A percentile compares a stretch with the other conserved stretches of the same genome.
These are phyloP conservation scores for Synergus itoensis DNA, from an alignment of 2,888 invertebrate genomes.

Conservation along the genomic window DNA sequence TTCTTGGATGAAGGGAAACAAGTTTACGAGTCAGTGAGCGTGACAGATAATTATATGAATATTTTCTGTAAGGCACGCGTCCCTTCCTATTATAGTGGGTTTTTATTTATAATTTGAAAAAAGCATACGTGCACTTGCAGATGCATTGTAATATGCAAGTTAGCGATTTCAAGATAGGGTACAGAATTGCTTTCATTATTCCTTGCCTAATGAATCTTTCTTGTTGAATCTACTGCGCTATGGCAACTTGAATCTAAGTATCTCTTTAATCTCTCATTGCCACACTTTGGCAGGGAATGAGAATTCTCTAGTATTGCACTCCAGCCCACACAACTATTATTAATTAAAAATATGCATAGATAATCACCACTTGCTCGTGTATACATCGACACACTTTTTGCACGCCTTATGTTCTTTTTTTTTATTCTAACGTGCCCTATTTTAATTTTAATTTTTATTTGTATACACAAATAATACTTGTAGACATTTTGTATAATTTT, in stretches of 20 bases:
- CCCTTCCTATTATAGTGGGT: conserved; percentile 11
- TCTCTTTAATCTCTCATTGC: conserved; percentile 54
- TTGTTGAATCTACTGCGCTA: conserved; percentile 45
- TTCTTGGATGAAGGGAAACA: conserved; percentile 24
- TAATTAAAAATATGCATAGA: conserved; percentile 55
- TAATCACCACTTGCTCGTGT: conserved; percentile 47
- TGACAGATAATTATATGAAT: conserved; percentile 1
- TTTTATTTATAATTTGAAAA: conserved; percentile 35
- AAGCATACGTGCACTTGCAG: conserved; percentile 18
- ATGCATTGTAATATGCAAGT: conserved; percentile 41
- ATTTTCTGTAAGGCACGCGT: conserved; percentile 39
- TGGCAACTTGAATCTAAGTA: conserved; percentile 40
- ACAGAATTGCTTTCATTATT: conserved; percentile 54
- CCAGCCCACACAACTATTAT: conserved; percentile 66
- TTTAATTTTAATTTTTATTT: neutral
- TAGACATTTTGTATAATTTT: conserved; percentile 18
- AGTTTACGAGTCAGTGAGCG: conserved; percentile 15
- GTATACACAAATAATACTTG: neutral
- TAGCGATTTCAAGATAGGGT: conserved; percentile 50
- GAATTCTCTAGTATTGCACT: conserved; percentile 71
- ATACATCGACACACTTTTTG: conserved; percentile 48
- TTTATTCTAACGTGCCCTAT: conserved; percentile 13
- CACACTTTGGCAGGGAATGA: conserved; percentile 62
- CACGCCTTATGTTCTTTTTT: conserved; percentile 48
- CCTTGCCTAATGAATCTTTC: conserved; percentile 41